These are phyloP conservation scores for Aricia artaxerxes DNA, from an alignment of 2,888 invertebrate genomes.

Conservation along the genomic window DNA sequence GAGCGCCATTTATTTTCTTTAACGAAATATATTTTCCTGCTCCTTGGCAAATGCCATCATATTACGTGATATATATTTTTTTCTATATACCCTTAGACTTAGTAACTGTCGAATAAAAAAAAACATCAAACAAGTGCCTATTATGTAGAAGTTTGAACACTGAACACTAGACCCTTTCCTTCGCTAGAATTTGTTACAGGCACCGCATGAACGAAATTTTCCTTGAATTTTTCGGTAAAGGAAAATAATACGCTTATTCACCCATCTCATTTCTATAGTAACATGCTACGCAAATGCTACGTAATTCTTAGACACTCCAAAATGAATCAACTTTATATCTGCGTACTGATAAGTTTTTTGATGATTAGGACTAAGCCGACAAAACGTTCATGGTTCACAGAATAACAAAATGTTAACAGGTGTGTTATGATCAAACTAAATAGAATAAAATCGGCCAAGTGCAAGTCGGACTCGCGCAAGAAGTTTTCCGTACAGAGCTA, in stretches of 20 bases:
- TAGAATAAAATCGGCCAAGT: neutral
- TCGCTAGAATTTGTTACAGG: no score
- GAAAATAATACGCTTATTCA: neutral
- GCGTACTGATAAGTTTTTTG: conserved; percentile 13
- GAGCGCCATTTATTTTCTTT: neutral
- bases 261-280: neutral
- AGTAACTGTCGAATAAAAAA: no score
- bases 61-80: no score
- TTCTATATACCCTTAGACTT: no score
- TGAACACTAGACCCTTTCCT: no score
- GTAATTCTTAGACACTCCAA: conserved; percentile 35
- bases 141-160: no score
- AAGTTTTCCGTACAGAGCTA: no score
- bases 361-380: conserved; percentile 3
- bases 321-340: conserved; percentile 43
- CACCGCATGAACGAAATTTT: no score
- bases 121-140: no score
- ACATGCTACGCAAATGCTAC: neutral
- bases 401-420: neutral
- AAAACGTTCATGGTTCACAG: neutral
- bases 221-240: no score
- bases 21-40: neutral
- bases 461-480: no score
- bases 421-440: neutral
- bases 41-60: neutral